Evolutionary conservation across 2,797 vertebrate genomes (phyloP), one percentile per base, ranked within the genome.

Genomic region (Takifugu rubripes): DNA sequence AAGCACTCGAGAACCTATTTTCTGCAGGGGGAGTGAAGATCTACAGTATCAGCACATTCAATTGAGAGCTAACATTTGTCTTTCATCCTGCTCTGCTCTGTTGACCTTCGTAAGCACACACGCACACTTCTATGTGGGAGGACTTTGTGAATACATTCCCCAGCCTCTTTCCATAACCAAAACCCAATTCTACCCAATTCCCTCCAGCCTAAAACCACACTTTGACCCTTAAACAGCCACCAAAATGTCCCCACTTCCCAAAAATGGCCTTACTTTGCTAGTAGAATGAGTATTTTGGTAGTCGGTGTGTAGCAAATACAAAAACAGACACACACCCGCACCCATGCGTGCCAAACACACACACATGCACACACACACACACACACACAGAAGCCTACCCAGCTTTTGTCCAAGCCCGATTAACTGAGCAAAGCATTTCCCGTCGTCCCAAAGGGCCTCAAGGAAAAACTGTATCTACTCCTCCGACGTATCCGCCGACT

Each of bases 401-500:
- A 83, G 73, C 66, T 68, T 72, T 64, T 74, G 72, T 80, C 78
- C 75, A 82, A 52, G 59, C 81, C 72, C 52, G 52, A 85, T 46
- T 67, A 57, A 74, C 83, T 77, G 75, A 87, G 79, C 77, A 83
- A 74, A 88, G 82, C 85, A 77, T 76, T 88, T 83, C 65, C 48
- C 1, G 24, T 45, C 29, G 46, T 80, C 82, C 74, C 78, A 54
- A 52, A 72, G 74, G 80, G 73, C 56, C 69, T 73, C 52, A 62
- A 69, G 78, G 68, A 72, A 63, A 77, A 52, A 46, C 66, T 16
- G 3, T 47, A 50, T 83, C 66, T 68, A 53, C 57, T 65, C 8
- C 42, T 21, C 36, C 0, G 57, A 47, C 16, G 11, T 43, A 6
- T 17, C 1, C 8, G n/a, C 12, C 1, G 14, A 15, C 42, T 5